Evolutionary conservation across 2,113 vertebrate species (phyloP).

Genomic region (Gallinago paraguaiae): DNA sequence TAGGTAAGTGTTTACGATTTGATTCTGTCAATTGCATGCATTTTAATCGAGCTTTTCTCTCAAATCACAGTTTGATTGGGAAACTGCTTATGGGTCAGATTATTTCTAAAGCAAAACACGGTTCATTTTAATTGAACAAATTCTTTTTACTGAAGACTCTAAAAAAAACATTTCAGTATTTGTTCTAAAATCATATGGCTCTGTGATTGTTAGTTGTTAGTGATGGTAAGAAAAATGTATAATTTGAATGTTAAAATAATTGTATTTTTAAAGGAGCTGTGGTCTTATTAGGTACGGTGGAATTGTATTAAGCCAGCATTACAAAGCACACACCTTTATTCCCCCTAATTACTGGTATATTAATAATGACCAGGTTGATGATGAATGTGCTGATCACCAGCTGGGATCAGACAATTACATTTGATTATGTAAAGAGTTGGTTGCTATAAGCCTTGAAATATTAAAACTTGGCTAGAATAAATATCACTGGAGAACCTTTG

Average conservation of each 20-base stretch:
- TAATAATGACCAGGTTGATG: slow-evolving; percentile 65
- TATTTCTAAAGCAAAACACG: slow-evolving; percentile 54
- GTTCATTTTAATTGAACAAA: slow-evolving; percentile 25
- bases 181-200: slow-evolving; percentile 14
- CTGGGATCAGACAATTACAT: slow-evolving; percentile 50
- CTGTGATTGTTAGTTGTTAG: slow-evolving; percentile 11
- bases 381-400: slow-evolving; percentile 67
- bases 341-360: slow-evolving; percentile 41
- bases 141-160: not conserved
- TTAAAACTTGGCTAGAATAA: slow-evolving; percentile 69
- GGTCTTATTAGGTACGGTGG: slow-evolving; percentile 24
- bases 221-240: slow-evolving; percentile 35
- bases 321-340: slow-evolving; percentile 50
- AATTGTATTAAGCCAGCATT: slow-evolving; percentile 44
- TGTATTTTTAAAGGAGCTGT: slow-evolving; percentile 46
- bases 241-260: slow-evolving; percentile 62
- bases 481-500: slow-evolving; percentile 61
- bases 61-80: slow-evolving; percentile 47
- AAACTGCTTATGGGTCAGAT: slow-evolving; percentile 31
- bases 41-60: slow-evolving; percentile 48
- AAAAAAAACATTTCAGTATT: not conserved
- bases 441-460: slow-evolving; percentile 61
- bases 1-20: slow-evolving; percentile 56
- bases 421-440: slow-evolving; percentile 52
- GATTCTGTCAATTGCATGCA: slow-evolving; percentile 49